Conservation (phyloP, 2,888 invertebrate genomes). For the Lagria hirta region DNA sequence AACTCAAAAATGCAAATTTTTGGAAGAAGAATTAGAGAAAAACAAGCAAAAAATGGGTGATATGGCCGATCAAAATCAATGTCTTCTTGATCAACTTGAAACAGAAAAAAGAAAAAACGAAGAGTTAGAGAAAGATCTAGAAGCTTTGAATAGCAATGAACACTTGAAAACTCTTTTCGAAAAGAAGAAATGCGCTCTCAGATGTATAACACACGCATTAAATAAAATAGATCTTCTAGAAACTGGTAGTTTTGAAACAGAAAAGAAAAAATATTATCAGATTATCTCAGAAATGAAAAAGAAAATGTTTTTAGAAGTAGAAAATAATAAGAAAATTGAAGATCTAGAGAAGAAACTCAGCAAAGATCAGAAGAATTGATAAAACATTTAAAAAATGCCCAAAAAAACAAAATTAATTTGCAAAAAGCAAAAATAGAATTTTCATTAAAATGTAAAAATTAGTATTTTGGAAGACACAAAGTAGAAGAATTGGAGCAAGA, state of each 20-base stretch:
- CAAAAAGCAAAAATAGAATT: no score
- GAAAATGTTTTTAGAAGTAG: no score
- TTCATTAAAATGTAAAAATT: no score
- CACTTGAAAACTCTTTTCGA: conserved; percentile 44
- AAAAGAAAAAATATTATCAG: conserved; percentile 12
- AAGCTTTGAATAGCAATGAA: no score
- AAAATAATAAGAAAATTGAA: conserved; percentile 37
- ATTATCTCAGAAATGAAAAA: conserved; percentile 35
- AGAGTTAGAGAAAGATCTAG: conserved; percentile 7
- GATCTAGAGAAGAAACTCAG: conserved; percentile 42
- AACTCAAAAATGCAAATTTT: neutral
- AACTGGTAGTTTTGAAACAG: conserved; percentile 3
- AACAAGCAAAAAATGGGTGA: neutral
- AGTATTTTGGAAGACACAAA: no score
- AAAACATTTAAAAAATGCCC: neutral
- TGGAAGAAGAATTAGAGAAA: neutral
- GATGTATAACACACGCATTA: conserved; percentile 45
- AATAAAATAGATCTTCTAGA: conserved; percentile 15
- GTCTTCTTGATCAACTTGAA: no score
- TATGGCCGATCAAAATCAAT: no score
- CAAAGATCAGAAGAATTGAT: conserved; percentile 1
- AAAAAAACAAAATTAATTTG: neutral
- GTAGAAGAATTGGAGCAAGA: no score
- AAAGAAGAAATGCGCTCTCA: conserved; percentile 48
- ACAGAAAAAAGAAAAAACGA: no score